Conservation (phyloP, 2,797 vertebrate species). For the Galaxias olidus region DNA sequence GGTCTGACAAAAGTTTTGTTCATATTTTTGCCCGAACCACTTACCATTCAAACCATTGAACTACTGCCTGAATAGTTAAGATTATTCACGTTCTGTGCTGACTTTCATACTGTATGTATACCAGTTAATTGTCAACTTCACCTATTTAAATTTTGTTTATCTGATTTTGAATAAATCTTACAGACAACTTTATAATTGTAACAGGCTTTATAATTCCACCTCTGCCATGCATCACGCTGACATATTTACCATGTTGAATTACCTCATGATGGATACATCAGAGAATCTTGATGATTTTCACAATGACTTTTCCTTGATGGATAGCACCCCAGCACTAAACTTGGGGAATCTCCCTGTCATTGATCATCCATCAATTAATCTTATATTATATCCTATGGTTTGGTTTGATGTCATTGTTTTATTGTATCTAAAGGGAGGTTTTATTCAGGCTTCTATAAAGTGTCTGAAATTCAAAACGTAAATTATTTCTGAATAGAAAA, state of each 20-base stretch:
- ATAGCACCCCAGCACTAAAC: constrained; percentile 36
- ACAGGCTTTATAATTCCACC: constrained; percentile 14
- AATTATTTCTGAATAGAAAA: too few species aligned
- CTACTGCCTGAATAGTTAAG: too few species aligned
- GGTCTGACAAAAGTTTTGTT: constrained; percentile 3
- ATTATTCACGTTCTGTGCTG: constrained; percentile 20
- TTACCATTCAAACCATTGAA: too few species aligned
- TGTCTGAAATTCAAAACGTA: too few species aligned
- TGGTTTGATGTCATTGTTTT: too few species aligned
- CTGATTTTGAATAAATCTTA: constrained; percentile 40
- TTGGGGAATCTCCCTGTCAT: constrained; percentile 33
- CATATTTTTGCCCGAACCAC: too few species aligned
- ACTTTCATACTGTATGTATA: neutral
- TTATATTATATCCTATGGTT: too few species aligned
- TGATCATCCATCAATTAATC: neutral
- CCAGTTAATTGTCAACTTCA: neutral
- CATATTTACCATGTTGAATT: constrained; percentile 48
- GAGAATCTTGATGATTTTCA: constrained; percentile 35
- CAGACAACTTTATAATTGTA: constrained; percentile 14
- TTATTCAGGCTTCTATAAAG: too few species aligned
- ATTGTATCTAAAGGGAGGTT: too few species aligned
- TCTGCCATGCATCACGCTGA: constrained; percentile 46
- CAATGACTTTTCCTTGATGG: constrained; percentile 19
- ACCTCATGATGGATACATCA: constrained; percentile 45
- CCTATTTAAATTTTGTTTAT: neutral